These are phyloP conservation scores for Channa striata DNA, from an alignment of 2,797 vertebrate genomes.

Conservation along the genomic window DNA sequence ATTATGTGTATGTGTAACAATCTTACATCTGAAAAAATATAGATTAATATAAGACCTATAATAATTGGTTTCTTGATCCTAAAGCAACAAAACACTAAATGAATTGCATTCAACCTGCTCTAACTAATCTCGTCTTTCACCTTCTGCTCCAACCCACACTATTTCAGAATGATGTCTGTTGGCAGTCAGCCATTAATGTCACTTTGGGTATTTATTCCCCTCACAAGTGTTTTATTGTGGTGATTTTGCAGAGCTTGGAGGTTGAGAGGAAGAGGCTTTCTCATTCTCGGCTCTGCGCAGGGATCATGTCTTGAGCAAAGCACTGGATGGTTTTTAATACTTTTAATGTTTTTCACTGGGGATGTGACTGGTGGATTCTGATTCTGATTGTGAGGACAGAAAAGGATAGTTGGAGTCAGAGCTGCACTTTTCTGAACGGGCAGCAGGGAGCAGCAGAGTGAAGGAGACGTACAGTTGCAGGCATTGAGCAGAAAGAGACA, in stretches of 20 bases:
- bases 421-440: slow-evolving; percentile 45
- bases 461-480: not conserved
- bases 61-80: slow-evolving; percentile 63
- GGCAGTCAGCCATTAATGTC: slow-evolving; percentile 44
- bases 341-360: not conserved
- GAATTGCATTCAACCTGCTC: slow-evolving; percentile 40
- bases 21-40: slow-evolving; percentile 59
- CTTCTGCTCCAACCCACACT: slow-evolving; percentile 28
- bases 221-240: slow-evolving; percentile 51
- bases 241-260: slow-evolving; percentile 44
- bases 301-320: slow-evolving; percentile 31
- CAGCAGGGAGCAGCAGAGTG: slow-evolving; percentile 75
- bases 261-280: slow-evolving; percentile 29
- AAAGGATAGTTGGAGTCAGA: not conserved
- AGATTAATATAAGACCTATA: slow-evolving; percentile 72
- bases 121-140: slow-evolving; percentile 43
- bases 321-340: not conserved
- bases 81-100: slow-evolving; percentile 54
- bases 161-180: slow-evolving; percentile 34
- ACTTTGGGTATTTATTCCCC: slow-evolving; percentile 37
- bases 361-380: slow-evolving; percentile 26
- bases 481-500: slow-evolving; percentile 35
- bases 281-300: slow-evolving; percentile 28
- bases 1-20: slow-evolving; percentile 67
- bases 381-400: slow-evolving; percentile 7